phyloP scores from a whole-genome alignment of 1,140 invertebrate species.

The Anoplophora glabripennis region DNA sequence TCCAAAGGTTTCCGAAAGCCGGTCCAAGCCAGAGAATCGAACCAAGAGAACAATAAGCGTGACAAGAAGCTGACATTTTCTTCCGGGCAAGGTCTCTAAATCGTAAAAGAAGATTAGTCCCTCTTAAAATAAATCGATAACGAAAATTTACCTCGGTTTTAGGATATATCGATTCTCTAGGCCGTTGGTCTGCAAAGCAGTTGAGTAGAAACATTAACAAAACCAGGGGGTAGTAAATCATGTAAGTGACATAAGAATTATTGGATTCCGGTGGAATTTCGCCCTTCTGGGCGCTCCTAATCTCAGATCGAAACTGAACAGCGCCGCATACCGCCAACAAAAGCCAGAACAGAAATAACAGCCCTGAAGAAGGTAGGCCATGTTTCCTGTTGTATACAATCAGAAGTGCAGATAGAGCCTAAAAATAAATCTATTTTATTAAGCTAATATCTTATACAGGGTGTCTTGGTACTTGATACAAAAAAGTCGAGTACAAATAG shows the following conservation, averaged over 20 bases:
- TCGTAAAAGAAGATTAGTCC: conserved; percentile 4
- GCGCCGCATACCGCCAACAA: conserved; percentile 66
- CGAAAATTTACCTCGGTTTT: conserved; percentile 58
- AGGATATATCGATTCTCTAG: conserved; percentile 66
- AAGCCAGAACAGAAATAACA: conserved; percentile 87
- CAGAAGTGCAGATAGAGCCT: conserved; percentile 68
- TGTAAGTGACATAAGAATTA: conserved; percentile 71
- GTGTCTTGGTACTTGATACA: too few relatives aligned
- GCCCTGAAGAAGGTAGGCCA: conserved; percentile 82
- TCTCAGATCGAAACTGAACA: conserved; percentile 70
- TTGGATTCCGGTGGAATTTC: conserved; percentile 49
- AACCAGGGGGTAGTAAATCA: conserved; percentile 77
- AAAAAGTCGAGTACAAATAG: too few relatives aligned
- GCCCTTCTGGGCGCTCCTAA: conserved; percentile 49
- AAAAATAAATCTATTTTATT: too few relatives aligned
- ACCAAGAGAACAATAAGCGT: conserved; percentile 88
- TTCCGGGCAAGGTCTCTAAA: conserved; percentile 84
- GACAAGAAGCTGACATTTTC: conserved; percentile 83
- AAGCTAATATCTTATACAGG: too few relatives aligned
- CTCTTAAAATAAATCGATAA: not conserved
- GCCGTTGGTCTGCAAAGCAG: conserved; percentile 75
- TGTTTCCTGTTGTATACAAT: conserved; percentile 75
- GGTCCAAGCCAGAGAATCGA: conserved; percentile 76
- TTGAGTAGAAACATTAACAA: conserved; percentile 74
- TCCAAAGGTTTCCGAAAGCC: conserved; percentile 83